A percentile compares a stretch with the other conserved stretches of the same genome.
Evolutionary conservation across 2,113 vertebrate genomes (phyloP).

Genomic region (Ivindomyrus marchei): DNA sequence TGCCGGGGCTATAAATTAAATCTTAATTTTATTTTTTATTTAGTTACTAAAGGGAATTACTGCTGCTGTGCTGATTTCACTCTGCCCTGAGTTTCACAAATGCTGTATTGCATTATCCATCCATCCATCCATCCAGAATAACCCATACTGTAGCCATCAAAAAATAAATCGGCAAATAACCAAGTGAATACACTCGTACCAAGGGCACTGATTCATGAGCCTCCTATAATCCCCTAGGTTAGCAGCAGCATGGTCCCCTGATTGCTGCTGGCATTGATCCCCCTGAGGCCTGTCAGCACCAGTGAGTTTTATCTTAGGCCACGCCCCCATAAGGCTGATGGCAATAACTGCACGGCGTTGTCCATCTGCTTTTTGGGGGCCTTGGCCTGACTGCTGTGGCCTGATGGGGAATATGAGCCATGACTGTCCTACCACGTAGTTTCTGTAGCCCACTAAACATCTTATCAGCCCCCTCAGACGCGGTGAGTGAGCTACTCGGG

Average conservation of each 20-base stretch:
- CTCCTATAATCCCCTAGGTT: background rate
- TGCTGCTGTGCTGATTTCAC: background rate
- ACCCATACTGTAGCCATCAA: background rate
- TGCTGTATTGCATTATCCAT: background rate
- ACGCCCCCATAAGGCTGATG: background rate
- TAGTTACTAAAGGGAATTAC: background rate
- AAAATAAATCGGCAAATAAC: background rate
- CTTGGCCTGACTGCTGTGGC: background rate
- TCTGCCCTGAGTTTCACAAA: background rate
- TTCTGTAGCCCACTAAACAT: background rate
- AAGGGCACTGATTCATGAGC: background rate
- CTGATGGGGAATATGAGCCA: background rate
- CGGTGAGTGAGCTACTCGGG: background rate
- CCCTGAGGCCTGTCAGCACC: background rate
- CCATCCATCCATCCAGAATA: background rate
- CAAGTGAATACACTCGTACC: background rate
- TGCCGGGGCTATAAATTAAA: background rate
- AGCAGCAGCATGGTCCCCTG: background rate
- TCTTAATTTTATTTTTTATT: background rate
- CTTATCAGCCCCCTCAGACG: background rate
- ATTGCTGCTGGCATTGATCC: background rate
- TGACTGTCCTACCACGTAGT: background rate
- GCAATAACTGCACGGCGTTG: background rate
- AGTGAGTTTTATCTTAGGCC: background rate
- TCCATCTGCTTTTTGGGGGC: background rate